Base-by-base conservation (phyloP, 2,888 invertebrate species). In the Serripes groenlandicus region DNA sequence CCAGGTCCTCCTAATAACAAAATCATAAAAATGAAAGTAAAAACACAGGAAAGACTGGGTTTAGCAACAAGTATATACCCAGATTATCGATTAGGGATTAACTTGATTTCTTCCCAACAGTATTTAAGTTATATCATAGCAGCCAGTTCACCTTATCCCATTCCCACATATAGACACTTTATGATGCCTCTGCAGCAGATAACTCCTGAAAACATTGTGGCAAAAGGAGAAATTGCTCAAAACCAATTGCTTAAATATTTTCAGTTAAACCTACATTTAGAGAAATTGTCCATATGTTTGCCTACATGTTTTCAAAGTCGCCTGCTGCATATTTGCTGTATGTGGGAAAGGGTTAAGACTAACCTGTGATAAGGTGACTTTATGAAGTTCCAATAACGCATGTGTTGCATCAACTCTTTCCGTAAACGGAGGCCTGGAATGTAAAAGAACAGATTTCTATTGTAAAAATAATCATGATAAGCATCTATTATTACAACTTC, bases 351-450 rank as follows among this genome's bases (percentile, higher is more conserved):
- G 4, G 3, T 49, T 49, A 49, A 49, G 49, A 75, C 83, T 78
- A 82, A 93, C 92, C 82, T 90, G 88, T 28, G 87, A 64, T n/a
- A 92, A 34, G 21, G 83, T 86, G 0, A 90, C 86, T 89, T 93
- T 94, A 78, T 90, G 89, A 88, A 96, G 90, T 92, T 97, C 97
- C 28, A 97, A 95, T 85, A 97, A 96, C 91, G 97, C 97, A 85
- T 97, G 97, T 0, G 97, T 97, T 18, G 96, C 96, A 89, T 95
- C 95, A 0, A 96, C 94, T 4, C 93, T 87, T 72, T 96, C 94
- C 11, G 95, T 95, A 94, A 96, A 96, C 0, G 96, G 96, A 0
- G 96, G 91, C 76, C 92, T 92, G n/a, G n/a, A n/a, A n/a, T n/a
- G n/a, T n/a, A n/a, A n/a, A n/a, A n/a, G n/a, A n/a, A n/a, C n/a